phyloP scores from a whole-genome alignment of 1,140 invertebrate genomes.

The Drosophila erecta region DNA sequence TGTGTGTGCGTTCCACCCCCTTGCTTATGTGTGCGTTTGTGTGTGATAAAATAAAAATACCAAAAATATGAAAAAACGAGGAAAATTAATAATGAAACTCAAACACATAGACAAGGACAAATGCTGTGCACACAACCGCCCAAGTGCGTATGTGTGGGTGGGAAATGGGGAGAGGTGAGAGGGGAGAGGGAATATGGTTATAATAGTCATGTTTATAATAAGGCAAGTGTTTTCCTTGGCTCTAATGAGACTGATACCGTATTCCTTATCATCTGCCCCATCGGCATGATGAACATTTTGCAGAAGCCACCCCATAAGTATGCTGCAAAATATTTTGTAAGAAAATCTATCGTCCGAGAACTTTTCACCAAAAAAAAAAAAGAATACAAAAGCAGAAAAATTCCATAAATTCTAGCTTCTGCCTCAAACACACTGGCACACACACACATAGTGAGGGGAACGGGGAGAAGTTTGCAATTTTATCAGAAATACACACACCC shows the following conservation, averaged over 20 bases:
- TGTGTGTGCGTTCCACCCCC: slow-evolving; percentile 66
- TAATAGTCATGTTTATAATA: slow-evolving; percentile 83
- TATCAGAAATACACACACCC: slow-evolving; percentile 61
- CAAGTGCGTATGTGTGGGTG: slow-evolving; percentile 8
- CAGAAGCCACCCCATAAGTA: slow-evolving; percentile 48
- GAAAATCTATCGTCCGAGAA: slow-evolving; percentile 67
- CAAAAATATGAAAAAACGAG: slow-evolving; percentile 79
- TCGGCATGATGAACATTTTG: slow-evolving; percentile 51
- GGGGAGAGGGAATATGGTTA: slow-evolving; percentile 48
- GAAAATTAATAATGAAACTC: slow-evolving; percentile 82
- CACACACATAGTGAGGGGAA: background rate
- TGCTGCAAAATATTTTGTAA: slow-evolving; percentile 66
- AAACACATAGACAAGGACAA: slow-evolving; percentile 73
- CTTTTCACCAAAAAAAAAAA: slow-evolving; percentile 69
- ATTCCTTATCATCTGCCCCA: slow-evolving; percentile 45
- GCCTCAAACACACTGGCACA: slow-evolving; percentile 39
- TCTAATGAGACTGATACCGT: slow-evolving; percentile 43
- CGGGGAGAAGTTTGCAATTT: slow-evolving; percentile 75
- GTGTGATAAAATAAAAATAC: slow-evolving; percentile 81
- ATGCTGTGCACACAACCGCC: slow-evolving; percentile 50
- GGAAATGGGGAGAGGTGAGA: background rate
- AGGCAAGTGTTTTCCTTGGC: slow-evolving; percentile 70
- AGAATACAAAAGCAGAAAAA: slow-evolving; percentile 55
- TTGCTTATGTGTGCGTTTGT: slow-evolving; percentile 41
- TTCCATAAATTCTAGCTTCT: slow-evolving; percentile 73